phyloP scores from a whole-genome alignment of 2,888 invertebrate genomes.

The Tenthredo notha region DNA sequence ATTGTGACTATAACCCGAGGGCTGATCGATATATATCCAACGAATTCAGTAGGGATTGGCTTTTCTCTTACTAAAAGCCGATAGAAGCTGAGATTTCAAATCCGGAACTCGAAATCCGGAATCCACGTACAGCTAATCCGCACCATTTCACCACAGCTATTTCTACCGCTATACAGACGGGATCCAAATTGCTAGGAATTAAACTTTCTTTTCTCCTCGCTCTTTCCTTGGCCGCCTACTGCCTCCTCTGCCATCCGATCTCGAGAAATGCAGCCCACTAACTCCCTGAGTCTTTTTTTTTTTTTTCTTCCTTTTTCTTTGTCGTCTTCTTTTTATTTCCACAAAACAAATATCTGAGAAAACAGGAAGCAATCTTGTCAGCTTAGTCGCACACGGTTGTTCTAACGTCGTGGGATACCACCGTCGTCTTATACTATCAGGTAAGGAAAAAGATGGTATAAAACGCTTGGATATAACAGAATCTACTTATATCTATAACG shows the following conservation, averaged over 20 bases:
- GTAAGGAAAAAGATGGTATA: conserved; percentile 52
- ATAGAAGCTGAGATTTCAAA: conserved; percentile 33
- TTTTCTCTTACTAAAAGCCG: conserved; percentile 8
- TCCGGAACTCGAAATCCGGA: conserved; percentile 11
- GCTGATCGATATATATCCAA: conserved; percentile 21
- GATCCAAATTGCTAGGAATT: conserved; percentile 52
- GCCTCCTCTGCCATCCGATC: conserved; percentile 20
- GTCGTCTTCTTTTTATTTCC: conserved; percentile 52
- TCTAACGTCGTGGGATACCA: conserved; percentile 53
- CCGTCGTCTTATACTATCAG: conserved; percentile 56
- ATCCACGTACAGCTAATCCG: conserved; percentile 42
- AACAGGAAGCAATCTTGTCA: conserved; percentile 71
- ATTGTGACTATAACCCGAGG: background rate
- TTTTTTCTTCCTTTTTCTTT: conserved; percentile 29
- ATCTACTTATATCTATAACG: background rate
- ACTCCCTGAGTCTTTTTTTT: background rate
- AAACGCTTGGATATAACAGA: conserved; percentile 3
- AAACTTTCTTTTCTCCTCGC: conserved; percentile 36
- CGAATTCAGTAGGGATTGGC: background rate
- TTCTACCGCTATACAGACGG: conserved; percentile 41
- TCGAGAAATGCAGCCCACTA: conserved; percentile 4
- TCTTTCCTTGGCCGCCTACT: conserved; percentile 17
- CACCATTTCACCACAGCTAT: conserved; percentile 51
- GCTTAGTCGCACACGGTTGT: conserved; percentile 65
- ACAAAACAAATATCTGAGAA: conserved; percentile 67